Base-by-base conservation (phyloP, 1,140 invertebrate species). In the Drosophila guanche region DNA sequence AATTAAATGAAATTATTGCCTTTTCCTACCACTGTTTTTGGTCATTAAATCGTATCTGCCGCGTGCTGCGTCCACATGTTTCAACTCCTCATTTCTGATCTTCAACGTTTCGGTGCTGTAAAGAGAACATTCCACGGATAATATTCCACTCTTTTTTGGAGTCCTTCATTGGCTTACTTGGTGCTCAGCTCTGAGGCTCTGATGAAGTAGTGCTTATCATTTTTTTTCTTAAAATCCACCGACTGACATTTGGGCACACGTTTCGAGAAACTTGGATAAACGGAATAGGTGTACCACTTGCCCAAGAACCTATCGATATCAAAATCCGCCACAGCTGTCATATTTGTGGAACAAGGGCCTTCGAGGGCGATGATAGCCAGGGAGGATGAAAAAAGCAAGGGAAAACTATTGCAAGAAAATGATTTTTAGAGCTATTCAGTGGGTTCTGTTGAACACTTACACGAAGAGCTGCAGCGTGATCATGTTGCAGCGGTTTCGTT, bases 231-330 rank as follows among this genome's bases (percentile, higher is more conserved):
- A 6, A 58, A 48, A 0, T 40, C 23, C 7, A 46, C 33, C 3
- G 46, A 47, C 23, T 48, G 40, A 27, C 73, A 81, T 20, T 45
- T 56, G 14, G 8, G 1, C 5, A 63, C 0, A 2, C 16, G 43
- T 0, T 23, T 2, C 1, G 42, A 12, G 0, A 50, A 7, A 0
- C 4, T 8, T 0, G 63, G 50, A 53, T 57, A 75, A 22, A 58
- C 40, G 0, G 54, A 37, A 16, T 77, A 14, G 2, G 46, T 40
- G 33, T 83, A 78, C 79, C 79, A 83, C 8, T 42, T 66, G 4
- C 74, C 79, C 4, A 2, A 0, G 1, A 60, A 71, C 0, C 20
- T 5, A 0, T 42, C 0, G 46, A 83, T 75, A 4, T 83, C 7
- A 0, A 83, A 48, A 7, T 68, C 20, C 1, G n/a, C 43, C n/a